Conservation (phyloP, 2,888 invertebrate genomes). For the Proisotoma minuta region DNA sequence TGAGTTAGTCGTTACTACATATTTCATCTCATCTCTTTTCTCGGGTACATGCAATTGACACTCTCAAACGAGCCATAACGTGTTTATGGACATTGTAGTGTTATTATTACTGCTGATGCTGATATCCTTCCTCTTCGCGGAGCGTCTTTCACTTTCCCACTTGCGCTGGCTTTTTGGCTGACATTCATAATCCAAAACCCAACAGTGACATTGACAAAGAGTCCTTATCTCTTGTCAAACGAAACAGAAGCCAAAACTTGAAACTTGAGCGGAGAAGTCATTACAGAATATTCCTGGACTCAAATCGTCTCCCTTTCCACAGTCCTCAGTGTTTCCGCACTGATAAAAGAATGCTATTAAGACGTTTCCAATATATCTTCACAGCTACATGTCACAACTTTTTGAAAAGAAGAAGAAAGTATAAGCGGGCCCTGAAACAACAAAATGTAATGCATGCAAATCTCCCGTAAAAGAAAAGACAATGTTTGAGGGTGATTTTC, state of each 20-base stretch:
- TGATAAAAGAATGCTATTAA: constrained; percentile 44
- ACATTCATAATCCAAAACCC: constrained; percentile 45
- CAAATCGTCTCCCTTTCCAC: constrained; percentile 15
- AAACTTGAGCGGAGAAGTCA: constrained; percentile 13
- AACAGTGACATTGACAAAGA: constrained; percentile 45
- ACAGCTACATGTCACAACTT: no score
- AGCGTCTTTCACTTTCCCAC: not conserved
- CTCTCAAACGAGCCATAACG: constrained; percentile 12
- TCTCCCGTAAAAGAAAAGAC: no score
- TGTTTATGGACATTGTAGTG: constrained; percentile 7
- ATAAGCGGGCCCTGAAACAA: no score
- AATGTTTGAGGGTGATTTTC: no score
- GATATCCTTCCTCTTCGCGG: not conserved
- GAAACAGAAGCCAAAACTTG: constrained; percentile 7
- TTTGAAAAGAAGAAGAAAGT: no score
- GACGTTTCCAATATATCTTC: constrained; percentile 43
- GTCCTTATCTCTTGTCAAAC: constrained; percentile 45
- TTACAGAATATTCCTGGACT: constrained; percentile 30
- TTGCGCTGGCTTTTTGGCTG: constrained; percentile 13
- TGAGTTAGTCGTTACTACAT: not conserved
- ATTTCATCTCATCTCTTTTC: no score
- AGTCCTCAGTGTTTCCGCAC: constrained; percentile 18
- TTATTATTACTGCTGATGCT: constrained; percentile 15
- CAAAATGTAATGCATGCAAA: no score
- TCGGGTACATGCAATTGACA: no score